Conservation (phyloP, 2,113 vertebrate species). For the Merops nubicus region DNA sequence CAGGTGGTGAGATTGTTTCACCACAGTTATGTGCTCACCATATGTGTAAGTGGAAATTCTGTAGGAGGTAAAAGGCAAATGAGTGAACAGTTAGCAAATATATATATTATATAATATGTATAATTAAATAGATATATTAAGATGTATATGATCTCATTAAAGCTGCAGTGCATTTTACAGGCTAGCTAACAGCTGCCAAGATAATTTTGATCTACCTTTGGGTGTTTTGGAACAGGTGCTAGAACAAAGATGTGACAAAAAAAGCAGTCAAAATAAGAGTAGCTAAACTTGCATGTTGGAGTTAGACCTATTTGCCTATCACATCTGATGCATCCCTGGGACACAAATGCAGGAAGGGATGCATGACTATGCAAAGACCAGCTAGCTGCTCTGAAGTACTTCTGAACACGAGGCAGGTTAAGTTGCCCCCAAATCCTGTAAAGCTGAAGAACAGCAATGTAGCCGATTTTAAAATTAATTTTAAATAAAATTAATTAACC, state of each 20-base stretch:
- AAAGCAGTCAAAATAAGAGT: background rate
- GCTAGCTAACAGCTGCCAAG: constrained; percentile 9
- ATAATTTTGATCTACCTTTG: background rate
- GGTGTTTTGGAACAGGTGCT: background rate
- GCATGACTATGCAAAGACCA: background rate
- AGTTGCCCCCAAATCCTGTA: background rate
- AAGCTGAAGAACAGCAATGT: background rate
- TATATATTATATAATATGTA: constrained; percentile 42
- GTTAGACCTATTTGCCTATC: background rate
- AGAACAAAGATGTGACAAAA: background rate
- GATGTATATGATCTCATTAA: constrained; percentile 48
- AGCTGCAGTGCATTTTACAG: constrained; percentile 43
- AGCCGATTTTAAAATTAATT: background rate
- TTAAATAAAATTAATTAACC: background rate
- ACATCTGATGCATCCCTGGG: background rate
- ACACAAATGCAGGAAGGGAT: background rate
- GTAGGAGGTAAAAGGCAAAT: constrained; percentile 59
- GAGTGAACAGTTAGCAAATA: constrained; percentile 64
- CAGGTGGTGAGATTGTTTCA: constrained; percentile 65
- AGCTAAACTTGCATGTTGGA: background rate
- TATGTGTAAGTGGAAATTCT: constrained; percentile 65
- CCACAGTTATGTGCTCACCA: constrained; percentile 50
- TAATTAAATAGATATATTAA: constrained; percentile 47
- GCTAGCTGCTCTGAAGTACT: background rate
- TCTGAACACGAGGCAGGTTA: background rate